A percentile compares a stretch with the other conserved stretches of the same genome.
These are phyloP conservation scores for Agonopterix heracliana DNA, from an alignment of 2,888 invertebrate species.

Conservation along the genomic window DNA sequence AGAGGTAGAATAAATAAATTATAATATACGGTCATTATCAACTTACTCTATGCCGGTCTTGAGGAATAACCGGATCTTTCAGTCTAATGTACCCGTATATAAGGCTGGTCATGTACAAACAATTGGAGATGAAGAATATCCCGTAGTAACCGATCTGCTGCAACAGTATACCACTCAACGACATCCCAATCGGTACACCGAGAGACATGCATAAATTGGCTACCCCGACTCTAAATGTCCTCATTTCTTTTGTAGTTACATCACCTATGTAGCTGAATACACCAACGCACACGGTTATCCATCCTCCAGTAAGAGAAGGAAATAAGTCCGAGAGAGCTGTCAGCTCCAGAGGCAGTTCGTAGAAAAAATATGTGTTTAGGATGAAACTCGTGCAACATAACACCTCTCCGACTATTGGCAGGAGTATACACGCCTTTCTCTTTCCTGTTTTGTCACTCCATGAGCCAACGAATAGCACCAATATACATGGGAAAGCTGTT, in stretches of 20 bases:
- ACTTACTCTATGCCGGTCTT: slow-evolving; percentile 62
- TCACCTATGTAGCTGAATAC: slow-evolving; percentile 80
- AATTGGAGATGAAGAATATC: slow-evolving; percentile 67
- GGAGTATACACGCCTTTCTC: slow-evolving; percentile 86
- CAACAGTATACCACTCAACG: slow-evolving; percentile 71
- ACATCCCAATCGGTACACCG: slow-evolving; percentile 77
- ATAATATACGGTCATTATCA: not conserved
- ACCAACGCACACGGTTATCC: slow-evolving; percentile 77
- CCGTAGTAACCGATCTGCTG: slow-evolving; percentile 71
- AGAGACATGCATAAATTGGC: slow-evolving; percentile 78
- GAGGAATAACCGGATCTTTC: slow-evolving; percentile 59
- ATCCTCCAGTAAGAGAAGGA: slow-evolving; percentile 74
- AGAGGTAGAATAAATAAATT: not conserved
- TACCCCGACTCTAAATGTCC: slow-evolving; percentile 79
- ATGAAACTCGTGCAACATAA: slow-evolving; percentile 85
- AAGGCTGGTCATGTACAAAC: slow-evolving; percentile 69
- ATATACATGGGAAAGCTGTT: slow-evolving; percentile 85
- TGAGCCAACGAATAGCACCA: slow-evolving; percentile 89
- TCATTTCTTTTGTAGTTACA: slow-evolving; percentile 74
- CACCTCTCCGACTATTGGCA: slow-evolving; percentile 88
- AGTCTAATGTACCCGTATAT: slow-evolving; percentile 67
- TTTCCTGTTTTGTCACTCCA: slow-evolving; percentile 84
- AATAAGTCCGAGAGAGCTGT: slow-evolving; percentile 74
- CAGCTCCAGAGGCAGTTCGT: slow-evolving; percentile 74
- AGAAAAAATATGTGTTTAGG: slow-evolving; percentile 85